Evolutionary conservation across 2,888 invertebrate genomes (phyloP).

Genomic region (Cheilosia urbana): DNA sequence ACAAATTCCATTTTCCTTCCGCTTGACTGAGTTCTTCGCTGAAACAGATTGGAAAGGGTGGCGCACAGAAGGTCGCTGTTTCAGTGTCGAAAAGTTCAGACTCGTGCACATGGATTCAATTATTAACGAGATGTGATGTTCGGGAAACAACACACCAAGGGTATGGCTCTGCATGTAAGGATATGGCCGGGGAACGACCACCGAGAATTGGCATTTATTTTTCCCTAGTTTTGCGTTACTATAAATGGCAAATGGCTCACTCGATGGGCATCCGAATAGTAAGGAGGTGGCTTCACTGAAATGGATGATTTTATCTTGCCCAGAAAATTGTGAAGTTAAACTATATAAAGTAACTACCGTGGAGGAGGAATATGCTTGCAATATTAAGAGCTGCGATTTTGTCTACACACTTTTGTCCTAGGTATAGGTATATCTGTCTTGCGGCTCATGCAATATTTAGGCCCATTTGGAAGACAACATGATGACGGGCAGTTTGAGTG

Average conservation of each 20-base stretch:
- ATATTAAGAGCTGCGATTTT: too few relatives aligned
- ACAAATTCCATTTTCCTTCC: conserved; percentile 71
- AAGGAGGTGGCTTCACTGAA: neutral
- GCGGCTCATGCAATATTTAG: too few relatives aligned
- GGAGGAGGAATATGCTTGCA: conserved; percentile 1
- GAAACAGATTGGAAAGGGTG: neutral
- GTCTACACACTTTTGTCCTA: too few relatives aligned
- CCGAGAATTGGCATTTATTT: conserved; percentile 66
- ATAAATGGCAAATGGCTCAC: conserved; percentile 66
- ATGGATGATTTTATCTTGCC: conserved; percentile 3
- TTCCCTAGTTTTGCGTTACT: conserved; percentile 72
- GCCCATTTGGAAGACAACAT: too few relatives aligned
- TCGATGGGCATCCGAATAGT: conserved; percentile 52
- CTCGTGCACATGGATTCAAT: conserved; percentile 69
- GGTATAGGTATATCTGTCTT: too few relatives aligned
- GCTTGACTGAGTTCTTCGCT: conserved; percentile 9
- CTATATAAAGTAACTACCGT: conserved; percentile 27
- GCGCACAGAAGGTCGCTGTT: conserved; percentile 36
- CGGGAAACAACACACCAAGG: conserved; percentile 19
- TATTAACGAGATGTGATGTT: conserved; percentile 70
- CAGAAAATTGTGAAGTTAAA: conserved; percentile 43
- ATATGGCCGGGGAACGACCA: conserved; percentile 42
- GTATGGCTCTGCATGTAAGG: conserved; percentile 11
- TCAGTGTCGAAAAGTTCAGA: conserved; percentile 38
- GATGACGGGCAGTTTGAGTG: too few relatives aligned